Evolutionary conservation across 2,888 invertebrate species (phyloP).

Genomic region (Drosophila algonquin): DNA sequence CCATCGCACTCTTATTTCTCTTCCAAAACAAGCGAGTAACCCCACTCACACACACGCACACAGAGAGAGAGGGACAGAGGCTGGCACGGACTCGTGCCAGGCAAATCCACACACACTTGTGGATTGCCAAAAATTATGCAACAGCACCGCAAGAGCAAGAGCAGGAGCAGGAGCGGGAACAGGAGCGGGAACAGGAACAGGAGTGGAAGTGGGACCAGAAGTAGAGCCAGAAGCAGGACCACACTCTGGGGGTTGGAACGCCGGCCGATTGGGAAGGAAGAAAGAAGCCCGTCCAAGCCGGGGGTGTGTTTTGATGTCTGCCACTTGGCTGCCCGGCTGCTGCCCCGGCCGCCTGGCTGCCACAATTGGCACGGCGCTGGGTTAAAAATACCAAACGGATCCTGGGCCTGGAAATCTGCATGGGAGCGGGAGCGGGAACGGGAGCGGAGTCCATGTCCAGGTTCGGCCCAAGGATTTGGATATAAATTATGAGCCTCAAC

Average conservation of each 20-base stretch:
- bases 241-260: conserved; percentile 44
- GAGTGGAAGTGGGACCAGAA: conserved; percentile 10
- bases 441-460: background rate
- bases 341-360: conserved; percentile 46
- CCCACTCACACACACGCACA: conserved; percentile 33
- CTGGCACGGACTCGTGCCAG: conserved; percentile 52
- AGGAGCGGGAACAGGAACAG: conserved; percentile 15
- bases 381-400: conserved; percentile 33
- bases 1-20: background rate
- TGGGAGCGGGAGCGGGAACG: background rate
- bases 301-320: conserved; percentile 74
- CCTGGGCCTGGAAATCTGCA: conserved; percentile 16
- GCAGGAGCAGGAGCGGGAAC: conserved; percentile 14
- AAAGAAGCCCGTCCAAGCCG: conserved; percentile 29
- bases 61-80: conserved; percentile 55
- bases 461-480: conserved; percentile 21
- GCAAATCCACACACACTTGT: conserved; percentile 80
- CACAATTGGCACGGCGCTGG: conserved; percentile 41
- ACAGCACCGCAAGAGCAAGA: conserved; percentile 66
- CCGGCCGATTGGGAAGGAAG: background rate
- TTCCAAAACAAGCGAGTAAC: conserved; percentile 34
- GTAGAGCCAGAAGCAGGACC: conserved; percentile 1
- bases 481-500: conserved; percentile 44
- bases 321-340: conserved; percentile 63
- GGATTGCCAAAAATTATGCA: conserved; percentile 80